Percentiles rank a stretch among this genome's conserved stretches.
Conservation (phyloP, 2,113 vertebrate genomes). For the Cyphomyrus plagiostoma region DNA sequence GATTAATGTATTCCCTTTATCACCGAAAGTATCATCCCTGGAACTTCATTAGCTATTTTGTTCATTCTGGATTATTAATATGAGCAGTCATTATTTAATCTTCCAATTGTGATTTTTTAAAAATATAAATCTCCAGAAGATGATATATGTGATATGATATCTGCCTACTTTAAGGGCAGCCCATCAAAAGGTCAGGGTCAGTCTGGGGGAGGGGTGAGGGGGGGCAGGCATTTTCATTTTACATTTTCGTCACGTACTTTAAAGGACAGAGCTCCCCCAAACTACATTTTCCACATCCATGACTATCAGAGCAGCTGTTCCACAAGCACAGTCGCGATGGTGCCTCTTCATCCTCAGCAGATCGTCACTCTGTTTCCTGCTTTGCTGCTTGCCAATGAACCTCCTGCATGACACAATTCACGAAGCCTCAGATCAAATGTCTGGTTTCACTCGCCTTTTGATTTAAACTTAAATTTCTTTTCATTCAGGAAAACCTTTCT, state of each 20-base stretch:
- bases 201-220: neutral
- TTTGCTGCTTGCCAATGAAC: neutral
- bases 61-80: constrained; percentile 22
- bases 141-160: neutral
- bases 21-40: neutral
- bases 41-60: neutral
- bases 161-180: neutral
- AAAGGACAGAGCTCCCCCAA: neutral
- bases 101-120: neutral
- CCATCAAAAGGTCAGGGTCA: neutral
- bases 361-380: neutral
- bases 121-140: neutral
- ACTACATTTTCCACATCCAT: neutral
- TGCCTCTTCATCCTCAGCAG: neutral
- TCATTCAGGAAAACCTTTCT: neutral
- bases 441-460: neutral
- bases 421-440: neutral
- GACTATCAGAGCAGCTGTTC: neutral
- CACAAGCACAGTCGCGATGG: neutral
- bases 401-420: neutral
- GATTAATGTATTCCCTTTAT: neutral
- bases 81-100: neutral
- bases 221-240: neutral
- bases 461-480: neutral
- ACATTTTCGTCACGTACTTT: neutral